A percentile compares a stretch with the other conserved stretches of the same genome.
Evolutionary conservation across 2,113 vertebrate species (phyloP).

Genomic region (Picathartes gymnocephalus): DNA sequence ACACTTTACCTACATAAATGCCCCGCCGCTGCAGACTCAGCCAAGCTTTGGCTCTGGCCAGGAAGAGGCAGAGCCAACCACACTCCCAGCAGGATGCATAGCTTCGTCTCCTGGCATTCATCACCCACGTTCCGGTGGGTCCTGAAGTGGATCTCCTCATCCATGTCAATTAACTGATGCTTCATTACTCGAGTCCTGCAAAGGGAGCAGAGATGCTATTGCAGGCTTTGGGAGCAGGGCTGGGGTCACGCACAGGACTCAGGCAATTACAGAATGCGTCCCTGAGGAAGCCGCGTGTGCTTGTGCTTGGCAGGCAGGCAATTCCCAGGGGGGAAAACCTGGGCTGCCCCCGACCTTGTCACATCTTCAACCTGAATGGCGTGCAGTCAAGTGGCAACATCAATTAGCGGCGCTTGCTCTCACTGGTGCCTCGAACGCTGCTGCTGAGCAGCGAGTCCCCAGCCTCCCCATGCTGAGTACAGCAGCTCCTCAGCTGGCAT

Average conservation of each 20-base stretch:
- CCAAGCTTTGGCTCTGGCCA: neutral
- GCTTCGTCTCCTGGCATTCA: neutral
- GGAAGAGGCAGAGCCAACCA: neutral
- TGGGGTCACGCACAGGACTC: neutral
- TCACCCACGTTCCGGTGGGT: slow-evolving; percentile 13
- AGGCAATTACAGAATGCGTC: neutral
- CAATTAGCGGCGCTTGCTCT: neutral
- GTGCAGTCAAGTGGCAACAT: neutral
- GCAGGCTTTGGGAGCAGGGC: neutral
- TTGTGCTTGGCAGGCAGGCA: neutral
- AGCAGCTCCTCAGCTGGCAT: neutral
- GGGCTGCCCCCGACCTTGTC: neutral
- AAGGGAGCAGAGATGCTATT: neutral
- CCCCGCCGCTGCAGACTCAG: neutral
- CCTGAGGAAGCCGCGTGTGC: neutral
- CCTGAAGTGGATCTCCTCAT: slow-evolving; percentile 35
- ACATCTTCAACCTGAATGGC: neutral
- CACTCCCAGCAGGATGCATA: rapidly evolving
- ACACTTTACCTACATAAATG: neutral
- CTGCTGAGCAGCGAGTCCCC: neutral
- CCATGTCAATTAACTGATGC: slow-evolving; percentile 41
- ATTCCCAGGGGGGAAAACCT: neutral
- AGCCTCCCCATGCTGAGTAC: neutral
- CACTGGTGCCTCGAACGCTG: neutral
- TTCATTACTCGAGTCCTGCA: slow-evolving; percentile 1